phyloP scores from a whole-genome alignment of 92 coral and sea anemone genomes.

The Epizoanthus scotinus region DNA sequence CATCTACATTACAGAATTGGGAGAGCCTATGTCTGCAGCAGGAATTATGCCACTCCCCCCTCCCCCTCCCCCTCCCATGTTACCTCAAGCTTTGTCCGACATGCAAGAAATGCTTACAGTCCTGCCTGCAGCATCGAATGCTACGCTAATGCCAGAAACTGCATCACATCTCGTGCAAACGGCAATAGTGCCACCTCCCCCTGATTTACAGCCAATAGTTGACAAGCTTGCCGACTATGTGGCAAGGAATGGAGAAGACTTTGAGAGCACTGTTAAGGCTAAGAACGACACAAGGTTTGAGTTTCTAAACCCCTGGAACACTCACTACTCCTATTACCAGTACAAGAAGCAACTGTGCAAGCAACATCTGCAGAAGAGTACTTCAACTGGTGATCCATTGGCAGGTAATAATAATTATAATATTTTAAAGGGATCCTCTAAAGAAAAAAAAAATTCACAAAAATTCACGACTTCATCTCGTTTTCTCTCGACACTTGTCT shows the following conservation, averaged over 20 bases:
- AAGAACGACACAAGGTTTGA: slow-evolving; percentile 93
- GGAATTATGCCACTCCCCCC: slow-evolving; percentile 52
- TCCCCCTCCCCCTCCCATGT: slow-evolving; percentile 65
- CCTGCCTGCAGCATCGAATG: slow-evolving; percentile 8
- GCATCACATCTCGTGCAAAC: slow-evolving; percentile 42
- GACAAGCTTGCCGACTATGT: slow-evolving; percentile 95
- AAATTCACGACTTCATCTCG: no score
- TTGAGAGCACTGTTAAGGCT: slow-evolving; percentile 85
- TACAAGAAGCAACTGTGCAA: slow-evolving; percentile 67
- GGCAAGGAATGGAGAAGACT: slow-evolving; percentile 92
- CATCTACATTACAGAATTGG: slow-evolving; percentile 53
- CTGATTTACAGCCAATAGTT: slow-evolving; percentile 92
- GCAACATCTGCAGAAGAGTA: slow-evolving; percentile 35
- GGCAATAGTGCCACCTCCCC: slow-evolving; percentile 92
- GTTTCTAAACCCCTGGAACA: slow-evolving; percentile 89
- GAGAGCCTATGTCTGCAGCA: slow-evolving; percentile 48
- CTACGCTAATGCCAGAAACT: slow-evolving; percentile 22
- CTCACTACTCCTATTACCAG: slow-evolving; percentile 81
- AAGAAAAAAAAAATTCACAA: no score
- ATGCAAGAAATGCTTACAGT: slow-evolving; percentile 29
- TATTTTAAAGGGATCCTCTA: no score
- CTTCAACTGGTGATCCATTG: slow-evolving; percentile 1
- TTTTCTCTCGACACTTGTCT: no score
- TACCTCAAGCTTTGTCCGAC: slow-evolving; percentile 31
- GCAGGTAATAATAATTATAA: no score